Conservation (phyloP, 2,888 invertebrate genomes). For the Congeria kusceri region DNA sequence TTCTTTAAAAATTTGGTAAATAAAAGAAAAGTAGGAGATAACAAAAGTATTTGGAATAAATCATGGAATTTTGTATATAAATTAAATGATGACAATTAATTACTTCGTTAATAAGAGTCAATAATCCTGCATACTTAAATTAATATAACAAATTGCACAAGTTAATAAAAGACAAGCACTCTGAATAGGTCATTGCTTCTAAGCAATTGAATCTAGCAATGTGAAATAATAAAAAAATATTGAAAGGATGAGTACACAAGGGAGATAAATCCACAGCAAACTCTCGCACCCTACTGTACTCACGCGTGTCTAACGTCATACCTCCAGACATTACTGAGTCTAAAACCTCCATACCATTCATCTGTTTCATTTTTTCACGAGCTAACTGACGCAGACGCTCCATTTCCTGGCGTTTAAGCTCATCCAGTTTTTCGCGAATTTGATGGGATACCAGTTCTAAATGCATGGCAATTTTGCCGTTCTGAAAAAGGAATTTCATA, state of each 20-base stretch:
- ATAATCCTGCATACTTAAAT: too few species aligned
- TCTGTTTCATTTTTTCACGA: slow-evolving; percentile 72
- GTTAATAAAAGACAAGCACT: too few species aligned
- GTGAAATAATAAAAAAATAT: neutral
- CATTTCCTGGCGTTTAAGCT: slow-evolving; percentile 95
- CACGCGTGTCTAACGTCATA: slow-evolving; percentile 57
- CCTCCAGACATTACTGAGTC: slow-evolving; percentile 73
- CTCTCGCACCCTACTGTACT: slow-evolving; percentile 22
- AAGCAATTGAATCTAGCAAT: neutral
- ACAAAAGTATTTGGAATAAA: too few species aligned
- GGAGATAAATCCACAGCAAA: slow-evolving; percentile 32
- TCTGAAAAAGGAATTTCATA: slow-evolving; percentile 87
- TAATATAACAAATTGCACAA: too few species aligned
- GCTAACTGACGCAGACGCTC: slow-evolving; percentile 92
- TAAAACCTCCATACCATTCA: slow-evolving; percentile 80
- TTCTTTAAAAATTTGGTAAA: too few species aligned
- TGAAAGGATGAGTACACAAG: slow-evolving; percentile 29
- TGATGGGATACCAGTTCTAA: slow-evolving; percentile 95
- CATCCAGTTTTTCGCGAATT: slow-evolving; percentile 94
- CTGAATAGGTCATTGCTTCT: too few species aligned
- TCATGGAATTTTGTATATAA: too few species aligned
- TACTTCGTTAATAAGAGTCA: too few species aligned
- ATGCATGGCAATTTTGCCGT: slow-evolving; percentile 96
- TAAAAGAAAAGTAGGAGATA: too few species aligned
- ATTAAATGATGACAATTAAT: too few species aligned